Percentiles rank a stretch among this genome's conserved stretches.
These are phyloP conservation scores for Sparus aurata DNA, from an alignment of 2,797 vertebrate genomes.

Conservation along the genomic window DNA sequence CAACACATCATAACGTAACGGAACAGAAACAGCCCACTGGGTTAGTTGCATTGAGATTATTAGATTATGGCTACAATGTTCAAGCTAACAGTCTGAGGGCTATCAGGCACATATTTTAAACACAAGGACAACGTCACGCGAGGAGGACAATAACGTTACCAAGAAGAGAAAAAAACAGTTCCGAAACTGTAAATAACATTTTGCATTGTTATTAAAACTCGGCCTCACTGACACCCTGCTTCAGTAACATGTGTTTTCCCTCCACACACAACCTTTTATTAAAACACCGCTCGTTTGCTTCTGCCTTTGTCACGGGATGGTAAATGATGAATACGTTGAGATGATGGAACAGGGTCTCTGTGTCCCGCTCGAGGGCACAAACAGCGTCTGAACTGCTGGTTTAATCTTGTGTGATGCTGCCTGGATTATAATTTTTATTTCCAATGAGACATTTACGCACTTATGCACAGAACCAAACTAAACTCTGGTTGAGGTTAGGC, in stretches of 20 bases:
- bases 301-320: constrained; percentile 12
- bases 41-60: constrained; percentile 54
- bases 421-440: background rate
- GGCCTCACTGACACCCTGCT: constrained; percentile 37
- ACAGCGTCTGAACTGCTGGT: background rate
- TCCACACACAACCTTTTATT: background rate
- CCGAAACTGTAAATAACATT: constrained; percentile 7
- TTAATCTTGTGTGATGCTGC: background rate
- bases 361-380: background rate
- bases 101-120: constrained; percentile 65
- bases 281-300: constrained; percentile 4
- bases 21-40: constrained; percentile 24
- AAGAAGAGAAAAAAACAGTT: constrained; percentile 10
- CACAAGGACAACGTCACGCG: constrained; percentile 32
- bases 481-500: too few relatives aligned
- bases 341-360: background rate
- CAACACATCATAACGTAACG: constrained; percentile 11
- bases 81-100: constrained; percentile 69
- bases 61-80: constrained; percentile 64
- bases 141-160: background rate
- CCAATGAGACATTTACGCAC: background rate
- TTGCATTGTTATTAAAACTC: constrained; percentile 29
- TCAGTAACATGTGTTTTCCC: constrained; percentile 24
- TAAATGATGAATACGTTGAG: background rate
- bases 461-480: background rate